Conservation (phyloP, 2,113 vertebrate species). For the Alosa alosa region DNA sequence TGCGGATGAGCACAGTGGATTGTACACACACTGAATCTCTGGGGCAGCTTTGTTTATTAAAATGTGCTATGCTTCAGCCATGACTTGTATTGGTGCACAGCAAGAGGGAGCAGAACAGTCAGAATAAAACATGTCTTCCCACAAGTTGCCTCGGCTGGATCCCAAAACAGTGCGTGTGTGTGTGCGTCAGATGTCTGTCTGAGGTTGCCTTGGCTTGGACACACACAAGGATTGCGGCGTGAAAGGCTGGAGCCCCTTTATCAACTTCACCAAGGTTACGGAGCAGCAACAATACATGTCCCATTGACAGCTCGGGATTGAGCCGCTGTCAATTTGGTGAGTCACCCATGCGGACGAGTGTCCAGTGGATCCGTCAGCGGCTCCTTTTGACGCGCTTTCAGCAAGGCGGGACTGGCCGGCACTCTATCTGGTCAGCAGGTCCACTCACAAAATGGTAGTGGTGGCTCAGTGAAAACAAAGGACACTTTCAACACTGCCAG, state of each 20-base stretch:
- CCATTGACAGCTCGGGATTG: neutral
- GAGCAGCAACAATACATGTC: neutral
- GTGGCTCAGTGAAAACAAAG: neutral
- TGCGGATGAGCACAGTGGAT: neutral
- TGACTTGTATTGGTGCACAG: neutral
- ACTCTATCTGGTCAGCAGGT: neutral
- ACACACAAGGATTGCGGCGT: neutral
- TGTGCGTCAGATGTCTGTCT: neutral
- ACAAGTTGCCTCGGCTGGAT: neutral
- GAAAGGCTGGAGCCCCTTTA: neutral
- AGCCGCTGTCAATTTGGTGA: neutral
- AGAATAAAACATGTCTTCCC: constrained; percentile 3
- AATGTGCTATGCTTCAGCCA: neutral
- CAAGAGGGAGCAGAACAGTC: neutral
- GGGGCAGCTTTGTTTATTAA: neutral
- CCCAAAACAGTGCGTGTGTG: neutral
- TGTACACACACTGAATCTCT: neutral
- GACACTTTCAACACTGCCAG: neutral
- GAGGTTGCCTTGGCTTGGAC: neutral
- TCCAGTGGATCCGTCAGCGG: no score
- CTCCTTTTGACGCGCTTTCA: neutral
- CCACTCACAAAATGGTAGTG: neutral
- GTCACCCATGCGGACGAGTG: neutral
- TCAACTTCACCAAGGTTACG: neutral
- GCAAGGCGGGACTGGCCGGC: neutral